Conservation (phyloP, 2,888 invertebrate genomes). For the Cantharis nigra region DNA sequence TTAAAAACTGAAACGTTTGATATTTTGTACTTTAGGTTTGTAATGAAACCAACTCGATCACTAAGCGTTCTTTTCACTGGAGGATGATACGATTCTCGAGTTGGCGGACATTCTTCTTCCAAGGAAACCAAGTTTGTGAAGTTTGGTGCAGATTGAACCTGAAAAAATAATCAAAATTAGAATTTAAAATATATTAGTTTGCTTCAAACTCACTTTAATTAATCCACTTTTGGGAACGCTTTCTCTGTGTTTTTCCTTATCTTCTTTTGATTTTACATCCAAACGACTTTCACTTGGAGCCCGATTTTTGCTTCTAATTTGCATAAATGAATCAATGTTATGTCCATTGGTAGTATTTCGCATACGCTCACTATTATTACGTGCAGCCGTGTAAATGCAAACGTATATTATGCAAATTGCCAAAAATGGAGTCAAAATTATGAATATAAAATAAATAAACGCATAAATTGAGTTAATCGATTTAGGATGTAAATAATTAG, state of each 20-base stretch:
- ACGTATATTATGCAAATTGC: constrained; percentile 75
- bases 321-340: constrained; percentile 57
- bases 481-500: constrained; percentile 27
- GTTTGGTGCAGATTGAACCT: constrained; percentile 51
- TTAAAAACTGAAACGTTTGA: constrained; percentile 84
- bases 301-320: constrained; percentile 55
- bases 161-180: background rate
- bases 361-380: constrained; percentile 70
- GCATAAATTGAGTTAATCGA: constrained; percentile 57
- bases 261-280: constrained; percentile 15
- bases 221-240: constrained; percentile 41
- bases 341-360: constrained; percentile 55
- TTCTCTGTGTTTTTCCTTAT: background rate
- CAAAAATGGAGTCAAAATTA: constrained; percentile 61
- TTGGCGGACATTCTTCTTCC: background rate
- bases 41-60: constrained; percentile 67
- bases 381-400: constrained; percentile 76
- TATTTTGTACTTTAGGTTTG: constrained; percentile 76
- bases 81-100: constrained; percentile 30
- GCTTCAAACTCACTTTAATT: constrained; percentile 34
- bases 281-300: constrained; percentile 50
- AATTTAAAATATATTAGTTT: background rate
- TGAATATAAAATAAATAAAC: constrained; percentile 54
- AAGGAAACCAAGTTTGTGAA: constrained; percentile 35
- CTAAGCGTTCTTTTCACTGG: constrained; percentile 62